A percentile compares a stretch with the other conserved stretches of the same genome.
phyloP scores from a whole-genome alignment of 2,113 vertebrate genomes.

The Aldabrachelys gigantea region DNA sequence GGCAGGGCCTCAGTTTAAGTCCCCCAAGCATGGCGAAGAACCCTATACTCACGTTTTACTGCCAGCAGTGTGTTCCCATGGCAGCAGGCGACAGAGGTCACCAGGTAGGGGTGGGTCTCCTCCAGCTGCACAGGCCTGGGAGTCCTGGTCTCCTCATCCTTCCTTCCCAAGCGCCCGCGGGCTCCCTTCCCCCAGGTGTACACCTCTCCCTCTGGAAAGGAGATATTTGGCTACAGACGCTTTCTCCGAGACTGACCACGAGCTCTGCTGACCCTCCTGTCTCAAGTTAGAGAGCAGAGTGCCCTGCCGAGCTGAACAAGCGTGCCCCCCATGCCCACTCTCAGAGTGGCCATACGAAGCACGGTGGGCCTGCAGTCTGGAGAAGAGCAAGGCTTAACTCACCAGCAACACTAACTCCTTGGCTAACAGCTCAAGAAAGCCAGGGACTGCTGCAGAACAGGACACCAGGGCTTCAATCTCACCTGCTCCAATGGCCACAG shows the following conservation, averaged over 20 bases:
- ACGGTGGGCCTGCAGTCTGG: neutral
- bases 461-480: neutral
- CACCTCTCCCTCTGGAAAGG: conserved; percentile 88
- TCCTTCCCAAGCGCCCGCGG: conserved; percentile 93
- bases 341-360: neutral
- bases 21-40: neutral
- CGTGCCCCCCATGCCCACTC: accelerated
- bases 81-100: conserved; percentile 97
- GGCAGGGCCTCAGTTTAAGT: neutral
- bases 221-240: neutral
- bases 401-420: neutral
- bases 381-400: neutral
- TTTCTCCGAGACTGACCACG: neutral
- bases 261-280: neutral
- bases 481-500: conserved; percentile 93
- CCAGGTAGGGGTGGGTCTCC: conserved; percentile 88
- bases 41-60: conserved; percentile 89
- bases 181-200: conserved; percentile 98
- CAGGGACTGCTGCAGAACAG: neutral
- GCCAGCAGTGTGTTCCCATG: conserved; percentile 97
- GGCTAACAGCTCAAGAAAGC: neutral
- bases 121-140: conserved; percentile 90
- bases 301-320: neutral
- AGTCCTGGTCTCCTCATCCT: conserved; percentile 89
- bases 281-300: neutral